Conservation (phyloP, 1,140 invertebrate species). For the Metaphire vulgaris region DNA sequence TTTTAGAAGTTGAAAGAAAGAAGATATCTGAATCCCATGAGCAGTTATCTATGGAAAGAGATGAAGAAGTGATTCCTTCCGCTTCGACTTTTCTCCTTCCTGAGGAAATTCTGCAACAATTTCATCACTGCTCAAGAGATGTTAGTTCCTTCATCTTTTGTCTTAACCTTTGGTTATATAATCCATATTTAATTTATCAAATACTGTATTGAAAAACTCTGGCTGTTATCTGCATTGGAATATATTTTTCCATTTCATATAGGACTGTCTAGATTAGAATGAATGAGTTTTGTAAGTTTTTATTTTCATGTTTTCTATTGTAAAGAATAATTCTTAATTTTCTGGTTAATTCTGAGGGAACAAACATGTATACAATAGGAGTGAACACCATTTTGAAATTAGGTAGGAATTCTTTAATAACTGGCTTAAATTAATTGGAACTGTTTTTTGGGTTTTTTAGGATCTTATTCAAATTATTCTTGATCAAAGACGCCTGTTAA, state of each 20-base stretch:
- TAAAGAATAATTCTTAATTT: not conserved
- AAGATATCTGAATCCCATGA: no score
- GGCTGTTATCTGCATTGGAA: no score
- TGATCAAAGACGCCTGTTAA: constrained; percentile 70
- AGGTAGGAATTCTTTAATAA: not conserved
- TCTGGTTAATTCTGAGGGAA: no score
- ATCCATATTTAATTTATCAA: not conserved
- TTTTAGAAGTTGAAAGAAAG: not conserved
- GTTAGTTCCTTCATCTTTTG: not conserved
- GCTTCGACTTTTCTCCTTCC: not conserved
- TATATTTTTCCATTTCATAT: no score
- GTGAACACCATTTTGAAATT: no score
- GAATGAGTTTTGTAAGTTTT: not conserved
- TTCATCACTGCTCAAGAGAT: not conserved
- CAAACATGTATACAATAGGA: no score
- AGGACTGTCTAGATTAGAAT: not conserved
- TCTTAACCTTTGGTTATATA: not conserved
- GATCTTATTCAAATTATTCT: constrained; percentile 77
- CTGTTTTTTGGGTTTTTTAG: constrained; percentile 52
- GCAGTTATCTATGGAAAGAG: not conserved
- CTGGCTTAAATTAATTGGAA: not conserved
- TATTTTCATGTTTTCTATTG: not conserved
- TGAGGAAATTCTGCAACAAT: not conserved
- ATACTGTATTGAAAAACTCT: no score
- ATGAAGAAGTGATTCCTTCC: not conserved